phyloP scores from a whole-genome alignment of 1,140 invertebrate genomes.

The Aphidius ervi region DNA sequence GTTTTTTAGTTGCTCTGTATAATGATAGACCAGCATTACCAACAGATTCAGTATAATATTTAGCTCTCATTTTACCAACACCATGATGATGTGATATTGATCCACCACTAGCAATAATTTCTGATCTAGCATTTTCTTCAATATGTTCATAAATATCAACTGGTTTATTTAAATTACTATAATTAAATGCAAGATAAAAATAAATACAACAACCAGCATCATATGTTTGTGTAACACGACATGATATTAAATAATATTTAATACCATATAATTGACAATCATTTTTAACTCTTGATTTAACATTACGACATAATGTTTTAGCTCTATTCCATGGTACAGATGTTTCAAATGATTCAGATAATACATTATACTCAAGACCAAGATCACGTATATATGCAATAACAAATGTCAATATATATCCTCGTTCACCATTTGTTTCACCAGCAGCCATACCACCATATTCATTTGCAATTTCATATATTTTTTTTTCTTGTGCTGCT shows the following conservation, averaged over 20 bases:
- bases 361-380: slow-evolving; percentile 80
- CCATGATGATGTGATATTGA: slow-evolving; percentile 97
- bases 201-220: slow-evolving; percentile 96
- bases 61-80: slow-evolving; percentile 86
- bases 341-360: slow-evolving; percentile 97
- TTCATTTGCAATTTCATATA: slow-evolving; percentile 76
- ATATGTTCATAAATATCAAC: slow-evolving; percentile 80
- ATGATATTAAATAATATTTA: slow-evolving; percentile 66
- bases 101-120: slow-evolving; percentile 87
- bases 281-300: slow-evolving; percentile 73
- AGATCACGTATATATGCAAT: slow-evolving; percentile 97
- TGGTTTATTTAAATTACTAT: slow-evolving; percentile 64
- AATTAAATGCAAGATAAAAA: slow-evolving; percentile 96
- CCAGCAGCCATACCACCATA: slow-evolving; percentile 82
- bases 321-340: slow-evolving; percentile 95
- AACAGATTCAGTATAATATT: slow-evolving; percentile 76
- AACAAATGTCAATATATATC: slow-evolving; percentile 96
- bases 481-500: slow-evolving; percentile 69
- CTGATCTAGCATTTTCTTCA: slow-evolving; percentile 80
- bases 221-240: slow-evolving; percentile 93
- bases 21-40: slow-evolving; percentile 71
- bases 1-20: slow-evolving; percentile 75
- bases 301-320: slow-evolving; percentile 79
- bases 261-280: slow-evolving; percentile 70
- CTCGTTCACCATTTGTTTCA: slow-evolving; percentile 88